A percentile compares a stretch with the other conserved stretches of the same genome.
phyloP scores from a whole-genome alignment of 2,888 invertebrate species.

The Amphipoea lucens region DNA sequence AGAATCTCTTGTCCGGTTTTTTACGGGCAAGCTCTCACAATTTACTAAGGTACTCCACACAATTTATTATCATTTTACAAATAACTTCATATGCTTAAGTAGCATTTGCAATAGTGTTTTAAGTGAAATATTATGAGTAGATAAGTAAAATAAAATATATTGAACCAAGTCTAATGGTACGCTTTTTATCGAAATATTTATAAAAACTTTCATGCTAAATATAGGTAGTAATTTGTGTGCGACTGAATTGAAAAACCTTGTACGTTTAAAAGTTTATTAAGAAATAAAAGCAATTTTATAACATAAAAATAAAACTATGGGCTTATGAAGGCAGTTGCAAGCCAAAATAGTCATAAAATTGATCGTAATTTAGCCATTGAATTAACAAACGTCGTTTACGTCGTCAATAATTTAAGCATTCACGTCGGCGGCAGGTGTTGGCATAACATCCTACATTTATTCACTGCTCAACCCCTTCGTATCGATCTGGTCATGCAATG shows the following conservation, averaged over 20 bases:
- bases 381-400: slow-evolving; percentile 55
- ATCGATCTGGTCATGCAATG: slow-evolving; percentile 53
- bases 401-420: slow-evolving; percentile 51
- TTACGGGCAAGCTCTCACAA: not conserved
- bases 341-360: slow-evolving; percentile 42
- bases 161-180: not conserved
- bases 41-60: not conserved
- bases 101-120: not conserved
- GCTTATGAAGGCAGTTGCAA: slow-evolving; percentile 37
- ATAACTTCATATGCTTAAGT: not conserved
- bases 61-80: not conserved
- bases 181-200: not conserved
- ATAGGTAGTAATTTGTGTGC: not conserved
- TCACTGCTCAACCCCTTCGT: slow-evolving; percentile 46
- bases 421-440: slow-evolving; percentile 56
- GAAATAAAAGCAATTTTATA: slow-evolving; percentile 11
- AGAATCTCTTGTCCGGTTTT: not conserved
- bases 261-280: slow-evolving; percentile 12
- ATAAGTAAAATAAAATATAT: not conserved
- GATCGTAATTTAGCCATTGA: slow-evolving; percentile 55
- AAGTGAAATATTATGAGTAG: not conserved
- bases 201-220: slow-evolving; percentile 7
- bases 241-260: slow-evolving; percentile 19
- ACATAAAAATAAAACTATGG: slow-evolving; percentile 11
- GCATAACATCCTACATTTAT: slow-evolving; percentile 39